Conservation (phyloP, 2,888 invertebrate species). For the Acrobasis consociella region DNA sequence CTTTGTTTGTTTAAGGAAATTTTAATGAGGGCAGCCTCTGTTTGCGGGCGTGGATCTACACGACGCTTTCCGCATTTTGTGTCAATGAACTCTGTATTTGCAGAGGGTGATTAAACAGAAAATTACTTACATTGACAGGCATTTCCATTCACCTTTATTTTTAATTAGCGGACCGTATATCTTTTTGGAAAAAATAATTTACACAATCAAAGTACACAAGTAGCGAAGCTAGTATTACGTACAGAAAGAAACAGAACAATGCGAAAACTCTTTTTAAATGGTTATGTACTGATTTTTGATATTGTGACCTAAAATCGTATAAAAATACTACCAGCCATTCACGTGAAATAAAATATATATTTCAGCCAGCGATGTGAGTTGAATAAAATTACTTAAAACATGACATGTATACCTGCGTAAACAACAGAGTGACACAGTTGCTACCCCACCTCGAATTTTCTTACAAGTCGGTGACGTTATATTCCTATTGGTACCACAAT, state of each 20-base stretch:
- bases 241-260: too few species aligned
- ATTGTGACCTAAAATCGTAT: too few species aligned
- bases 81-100: slow-evolving; percentile 1
- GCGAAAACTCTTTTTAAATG: too few species aligned
- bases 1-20: slow-evolving; percentile 76
- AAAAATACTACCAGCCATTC: too few species aligned
- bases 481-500: background rate
- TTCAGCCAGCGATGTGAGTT: background rate
- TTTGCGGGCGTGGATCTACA: slow-evolving; percentile 13
- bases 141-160: too few species aligned
- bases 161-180: too few species aligned
- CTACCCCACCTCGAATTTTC: slow-evolving; percentile 11
- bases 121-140: too few species aligned
- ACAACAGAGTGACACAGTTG: slow-evolving; percentile 17
- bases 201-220: too few species aligned
- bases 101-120: too few species aligned
- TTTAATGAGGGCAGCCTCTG: slow-evolving; percentile 59
- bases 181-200: too few species aligned
- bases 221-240: too few species aligned
- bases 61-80: slow-evolving; percentile 1
- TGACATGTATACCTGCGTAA: slow-evolving; percentile 10
- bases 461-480: background rate
- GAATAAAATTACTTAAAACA: slow-evolving; percentile 8
- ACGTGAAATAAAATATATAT: background rate
- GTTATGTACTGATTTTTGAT: too few species aligned